Base-by-base conservation (phyloP, 1,140 invertebrate species). In the Eupeodes corollae region DNA sequence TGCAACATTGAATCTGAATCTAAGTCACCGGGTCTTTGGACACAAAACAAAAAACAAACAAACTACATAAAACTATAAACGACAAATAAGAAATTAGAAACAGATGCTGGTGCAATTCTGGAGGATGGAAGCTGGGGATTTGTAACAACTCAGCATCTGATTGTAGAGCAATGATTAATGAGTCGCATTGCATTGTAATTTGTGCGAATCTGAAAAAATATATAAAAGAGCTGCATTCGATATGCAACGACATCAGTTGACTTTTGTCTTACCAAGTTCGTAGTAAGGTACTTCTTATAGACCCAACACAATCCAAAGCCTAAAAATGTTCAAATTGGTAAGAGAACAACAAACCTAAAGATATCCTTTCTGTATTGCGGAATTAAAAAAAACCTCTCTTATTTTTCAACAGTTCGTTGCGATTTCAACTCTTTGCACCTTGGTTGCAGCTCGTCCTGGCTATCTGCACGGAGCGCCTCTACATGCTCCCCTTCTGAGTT, bases 391-490 rank as follows among this genome's bases (percentile, higher is more conserved):
- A 30, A 11, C 3, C 6, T 15, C n/a, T 6, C n/a, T n/a, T 35
- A n/a, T 30, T n/a, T 16, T 5, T 0, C 31, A 61, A 57, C 18
- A 56, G 19, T 41, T 64, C 16, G 44, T 53, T 6, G 33, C 32
- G 1, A 42, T 63, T 30, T 42, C 63, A 21, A 52, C 53, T 32
- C 32, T 66, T n/a, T 55, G 50, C 45, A 42, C 54, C 19, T 30
- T 63, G 47, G 53, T 56, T 15, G 30, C 51, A 0, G 63, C 57
- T 32, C 62, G 60, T 54, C 63, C 63, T 51, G 63, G 63, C 13
- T 66, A 50, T 31, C 52, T 66, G 47, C 63, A 66, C 42, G 63
- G 60, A 21, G 61, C 63, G 39, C 58, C 56, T 34, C 63, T 65
- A 10, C 58, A 59, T 21, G 61, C 58, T 45, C 55, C 61, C 1